phyloP scores from a whole-genome alignment of 1,140 invertebrate genomes.

The Neotoxoptera formosana region DNA sequence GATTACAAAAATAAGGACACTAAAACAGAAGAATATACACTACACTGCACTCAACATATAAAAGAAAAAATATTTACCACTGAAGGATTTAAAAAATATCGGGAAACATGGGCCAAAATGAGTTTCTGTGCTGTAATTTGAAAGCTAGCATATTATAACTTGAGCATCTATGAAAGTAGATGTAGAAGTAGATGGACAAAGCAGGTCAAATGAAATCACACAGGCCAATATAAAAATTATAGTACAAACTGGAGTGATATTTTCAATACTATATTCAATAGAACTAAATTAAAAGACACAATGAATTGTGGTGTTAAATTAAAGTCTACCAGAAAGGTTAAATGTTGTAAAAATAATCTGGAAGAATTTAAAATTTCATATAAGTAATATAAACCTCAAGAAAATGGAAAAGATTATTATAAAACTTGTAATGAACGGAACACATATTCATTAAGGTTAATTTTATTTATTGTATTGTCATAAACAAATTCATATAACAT shows the following conservation, averaged over 20 bases:
- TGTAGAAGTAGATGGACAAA: constrained; percentile 27
- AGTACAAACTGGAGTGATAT: background rate
- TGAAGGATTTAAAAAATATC: background rate
- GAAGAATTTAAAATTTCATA: too few species aligned
- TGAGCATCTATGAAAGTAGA: constrained; percentile 31
- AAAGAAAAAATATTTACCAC: background rate
- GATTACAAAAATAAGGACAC: background rate
- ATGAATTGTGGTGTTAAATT: too few species aligned
- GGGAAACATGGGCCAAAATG: background rate
- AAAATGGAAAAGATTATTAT: background rate
- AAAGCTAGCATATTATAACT: constrained; percentile 24
- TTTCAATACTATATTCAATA: too few species aligned
- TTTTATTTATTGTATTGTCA: too few species aligned
- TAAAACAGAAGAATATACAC: background rate
- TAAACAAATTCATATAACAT: too few species aligned
- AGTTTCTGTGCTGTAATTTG: constrained; percentile 1
- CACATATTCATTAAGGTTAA: too few species aligned
- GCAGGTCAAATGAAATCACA: constrained; percentile 2
- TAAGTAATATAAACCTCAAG: too few species aligned
- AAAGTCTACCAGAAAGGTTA: too few species aligned
- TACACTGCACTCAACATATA: background rate
- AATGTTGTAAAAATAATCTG: too few species aligned
- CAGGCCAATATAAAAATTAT: background rate
- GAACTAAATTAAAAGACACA: too few species aligned
- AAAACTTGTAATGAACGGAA: too few species aligned